These are phyloP conservation scores for Umimayanthus kanabou DNA, from an alignment of 92 coral and sea anemone genomes.

Conservation along the genomic window DNA sequence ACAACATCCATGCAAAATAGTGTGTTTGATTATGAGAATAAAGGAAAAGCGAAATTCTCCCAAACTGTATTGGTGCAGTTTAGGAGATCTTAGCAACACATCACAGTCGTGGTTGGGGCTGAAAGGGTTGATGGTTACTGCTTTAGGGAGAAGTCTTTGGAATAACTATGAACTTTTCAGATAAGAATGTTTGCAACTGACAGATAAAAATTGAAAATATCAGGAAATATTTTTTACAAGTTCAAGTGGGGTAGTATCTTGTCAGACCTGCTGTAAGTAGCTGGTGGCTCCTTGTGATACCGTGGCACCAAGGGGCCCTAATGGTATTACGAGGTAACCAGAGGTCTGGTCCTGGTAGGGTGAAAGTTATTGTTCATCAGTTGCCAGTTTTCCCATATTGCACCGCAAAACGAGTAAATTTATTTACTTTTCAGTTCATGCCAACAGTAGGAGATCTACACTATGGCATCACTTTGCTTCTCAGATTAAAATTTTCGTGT, in stretches of 20 bases:
- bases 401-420: not conserved
- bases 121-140: not conserved
- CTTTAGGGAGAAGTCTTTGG: not conserved
- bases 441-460: not conserved
- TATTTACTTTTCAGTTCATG: not conserved
- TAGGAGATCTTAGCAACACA: not conserved
- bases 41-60: not conserved
- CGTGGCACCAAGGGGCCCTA: not conserved
- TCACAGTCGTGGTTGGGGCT: not conserved
- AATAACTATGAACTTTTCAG: not conserved
- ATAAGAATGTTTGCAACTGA: not conserved
- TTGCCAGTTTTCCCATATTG: not conserved
- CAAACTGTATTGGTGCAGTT: not conserved
- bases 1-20: not conserved
- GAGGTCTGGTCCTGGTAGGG: too few relatives aligned
- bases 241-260: not conserved
- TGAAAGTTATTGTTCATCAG: too few relatives aligned
- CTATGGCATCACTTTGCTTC: not conserved
- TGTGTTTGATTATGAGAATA: too few relatives aligned
- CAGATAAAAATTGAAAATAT: not conserved
- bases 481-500: not conserved
- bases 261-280: not conserved
- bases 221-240: conserved; percentile 13
- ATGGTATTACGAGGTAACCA: too few relatives aligned
- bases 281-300: not conserved